Conservation (phyloP, 2,113 vertebrate genomes). For the Mionectes macconnelli region DNA sequence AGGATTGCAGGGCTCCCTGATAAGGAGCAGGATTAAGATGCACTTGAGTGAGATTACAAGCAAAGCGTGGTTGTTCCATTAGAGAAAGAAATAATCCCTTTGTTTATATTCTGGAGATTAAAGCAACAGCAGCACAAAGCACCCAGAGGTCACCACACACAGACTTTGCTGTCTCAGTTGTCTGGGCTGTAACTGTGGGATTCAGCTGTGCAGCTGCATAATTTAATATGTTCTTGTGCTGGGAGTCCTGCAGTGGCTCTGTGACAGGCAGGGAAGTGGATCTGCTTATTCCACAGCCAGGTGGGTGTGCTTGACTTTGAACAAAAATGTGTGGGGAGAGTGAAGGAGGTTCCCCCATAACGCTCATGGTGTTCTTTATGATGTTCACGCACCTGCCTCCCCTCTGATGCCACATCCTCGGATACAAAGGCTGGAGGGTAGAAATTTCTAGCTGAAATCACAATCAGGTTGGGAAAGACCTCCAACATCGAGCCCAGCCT, state of each 20-base stretch:
- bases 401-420: neutral
- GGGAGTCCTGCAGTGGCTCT: neutral
- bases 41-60: neutral
- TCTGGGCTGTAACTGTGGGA: neutral
- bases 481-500: neutral
- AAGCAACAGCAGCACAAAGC: neutral
- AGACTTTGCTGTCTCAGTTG: neutral
- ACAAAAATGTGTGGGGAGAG: neutral
- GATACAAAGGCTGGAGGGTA: neutral
- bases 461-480: neutral
- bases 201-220: neutral
- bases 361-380: neutral
- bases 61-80: neutral
- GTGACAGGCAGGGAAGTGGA: neutral
- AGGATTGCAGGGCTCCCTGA: neutral
- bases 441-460: neutral
- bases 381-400: neutral
- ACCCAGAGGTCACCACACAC: neutral
- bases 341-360: neutral
- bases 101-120: neutral
- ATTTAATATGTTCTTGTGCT: neutral
- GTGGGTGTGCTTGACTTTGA: neutral
- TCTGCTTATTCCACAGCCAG: neutral
- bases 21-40: constrained; percentile 3
- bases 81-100: constrained; percentile 5